Evolutionary conservation across 2,113 vertebrate species (phyloP).

Genomic region (Grantiella picta): DNA sequence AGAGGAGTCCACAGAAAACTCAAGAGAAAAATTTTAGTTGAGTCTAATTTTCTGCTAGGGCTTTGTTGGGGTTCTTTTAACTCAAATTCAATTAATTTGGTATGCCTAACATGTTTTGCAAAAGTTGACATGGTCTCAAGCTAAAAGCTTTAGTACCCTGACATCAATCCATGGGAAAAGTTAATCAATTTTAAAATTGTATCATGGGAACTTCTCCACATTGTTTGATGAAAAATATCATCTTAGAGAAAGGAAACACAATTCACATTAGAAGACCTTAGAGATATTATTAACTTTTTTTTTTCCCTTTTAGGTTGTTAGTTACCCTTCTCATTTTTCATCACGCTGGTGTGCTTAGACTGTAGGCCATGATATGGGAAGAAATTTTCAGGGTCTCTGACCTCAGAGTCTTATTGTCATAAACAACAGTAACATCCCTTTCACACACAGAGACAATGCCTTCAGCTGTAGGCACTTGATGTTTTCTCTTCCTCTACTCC

Average conservation of each 20-base stretch:
- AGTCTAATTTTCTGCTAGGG: not conserved
- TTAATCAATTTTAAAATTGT: not conserved
- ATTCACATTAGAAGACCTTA: not conserved
- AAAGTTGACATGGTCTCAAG: not conserved
- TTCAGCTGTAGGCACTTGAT: not conserved
- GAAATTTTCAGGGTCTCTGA: not conserved
- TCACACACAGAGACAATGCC: not conserved
- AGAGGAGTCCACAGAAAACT: not conserved
- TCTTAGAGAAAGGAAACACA: not conserved
- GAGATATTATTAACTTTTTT: not conserved
- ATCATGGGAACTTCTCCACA: not conserved
- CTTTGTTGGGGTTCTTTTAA: not conserved
- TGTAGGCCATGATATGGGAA: not conserved
- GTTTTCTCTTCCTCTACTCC: not conserved
- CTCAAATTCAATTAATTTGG: not conserved
- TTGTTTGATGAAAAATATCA: not conserved
- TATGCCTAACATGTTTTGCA: not conserved
- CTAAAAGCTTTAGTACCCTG: not conserved
- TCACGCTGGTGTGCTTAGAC: not conserved
- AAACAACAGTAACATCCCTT: not conserved
- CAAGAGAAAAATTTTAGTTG: not conserved
- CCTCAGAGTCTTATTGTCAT: not conserved
- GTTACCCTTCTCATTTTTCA: not conserved
- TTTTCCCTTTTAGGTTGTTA: not conserved
- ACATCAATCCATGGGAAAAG: not conserved